These are phyloP conservation scores for Kryphioiulus occultus DNA, from an alignment of 2,888 invertebrate genomes.

Conservation along the genomic window DNA sequence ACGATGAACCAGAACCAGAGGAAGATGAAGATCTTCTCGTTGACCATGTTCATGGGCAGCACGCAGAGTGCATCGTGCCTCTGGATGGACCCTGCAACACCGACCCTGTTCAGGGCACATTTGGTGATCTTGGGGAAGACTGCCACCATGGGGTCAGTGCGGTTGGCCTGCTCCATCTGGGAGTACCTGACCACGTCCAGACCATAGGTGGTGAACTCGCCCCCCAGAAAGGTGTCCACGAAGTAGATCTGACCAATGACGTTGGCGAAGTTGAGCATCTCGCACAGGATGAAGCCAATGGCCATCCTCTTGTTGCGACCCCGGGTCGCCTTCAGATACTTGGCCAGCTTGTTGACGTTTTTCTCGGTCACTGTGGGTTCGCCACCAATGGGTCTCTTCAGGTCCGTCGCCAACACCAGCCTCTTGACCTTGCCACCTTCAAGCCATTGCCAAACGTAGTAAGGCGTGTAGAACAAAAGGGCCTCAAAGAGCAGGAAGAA, in stretches of 20 bases:
- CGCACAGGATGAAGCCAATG: slow-evolving; percentile 53
- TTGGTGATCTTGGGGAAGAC: slow-evolving; percentile 58
- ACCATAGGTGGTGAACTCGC: slow-evolving; percentile 59
- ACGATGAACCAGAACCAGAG: slow-evolving; percentile 60
- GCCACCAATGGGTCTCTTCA: slow-evolving; percentile 56
- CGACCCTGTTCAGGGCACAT: slow-evolving; percentile 58
- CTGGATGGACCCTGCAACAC: slow-evolving; percentile 56
- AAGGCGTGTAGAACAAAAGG: slow-evolving; percentile 56
- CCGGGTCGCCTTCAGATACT: slow-evolving; percentile 50
- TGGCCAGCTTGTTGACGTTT: slow-evolving; percentile 51
- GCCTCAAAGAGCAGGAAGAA: slow-evolving; percentile 53
- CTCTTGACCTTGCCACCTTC: slow-evolving; percentile 57
- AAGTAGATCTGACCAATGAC: slow-evolving; percentile 59
- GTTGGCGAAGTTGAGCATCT: slow-evolving; percentile 58
- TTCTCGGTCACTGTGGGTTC: no score
- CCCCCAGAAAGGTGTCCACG: slow-evolving; percentile 58
- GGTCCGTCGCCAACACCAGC: slow-evolving; percentile 55
- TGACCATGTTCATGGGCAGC: slow-evolving; percentile 59
- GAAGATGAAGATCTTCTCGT: slow-evolving; percentile 58
- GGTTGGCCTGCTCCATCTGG: slow-evolving; percentile 56
- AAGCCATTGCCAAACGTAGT: slow-evolving; percentile 58
- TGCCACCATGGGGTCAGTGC: slow-evolving; percentile 58
- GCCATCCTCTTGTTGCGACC: slow-evolving; percentile 53
- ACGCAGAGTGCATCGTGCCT: slow-evolving; percentile 58
- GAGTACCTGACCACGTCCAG: slow-evolving; percentile 58